Percentiles rank a stretch among this genome's conserved stretches.
Conservation (phyloP, 2,797 vertebrate genomes). For the Mastacembelus armatus region DNA sequence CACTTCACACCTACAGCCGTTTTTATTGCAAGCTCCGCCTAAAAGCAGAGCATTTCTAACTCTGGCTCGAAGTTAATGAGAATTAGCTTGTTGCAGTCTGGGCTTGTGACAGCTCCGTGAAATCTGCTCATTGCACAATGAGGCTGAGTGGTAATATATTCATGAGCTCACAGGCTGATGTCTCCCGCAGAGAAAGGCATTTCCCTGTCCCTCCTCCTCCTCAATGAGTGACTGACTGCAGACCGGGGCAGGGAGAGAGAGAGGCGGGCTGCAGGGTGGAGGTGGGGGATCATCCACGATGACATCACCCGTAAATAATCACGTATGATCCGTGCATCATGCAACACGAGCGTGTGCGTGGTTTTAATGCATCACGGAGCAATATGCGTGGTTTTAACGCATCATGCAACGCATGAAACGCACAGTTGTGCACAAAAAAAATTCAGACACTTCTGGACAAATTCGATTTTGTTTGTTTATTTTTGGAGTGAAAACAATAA, state of each 20-base stretch:
- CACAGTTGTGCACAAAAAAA: too few relatives aligned
- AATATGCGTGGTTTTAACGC: too few relatives aligned
- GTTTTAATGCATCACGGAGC: too few relatives aligned
- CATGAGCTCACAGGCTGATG: conserved; percentile 85
- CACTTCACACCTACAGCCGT: neutral
- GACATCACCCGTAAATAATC: conserved; percentile 58
- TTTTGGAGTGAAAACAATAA: too few relatives aligned
- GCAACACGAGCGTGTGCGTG: too few relatives aligned
- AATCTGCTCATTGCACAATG: conserved; percentile 84
- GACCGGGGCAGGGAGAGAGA: conserved; percentile 60
- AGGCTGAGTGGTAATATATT: conserved; percentile 84
- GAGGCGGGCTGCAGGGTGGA: too few relatives aligned
- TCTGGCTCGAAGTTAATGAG: too few relatives aligned
- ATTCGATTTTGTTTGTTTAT: too few relatives aligned
- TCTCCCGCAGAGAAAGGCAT: conserved; percentile 79
- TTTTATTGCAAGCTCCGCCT: neutral
- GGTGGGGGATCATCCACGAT: conserved; percentile 26
- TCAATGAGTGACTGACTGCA: conserved; percentile 54
- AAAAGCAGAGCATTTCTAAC: too few relatives aligned
- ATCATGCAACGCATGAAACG: too few relatives aligned
- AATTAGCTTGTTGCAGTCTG: conserved; percentile 32
- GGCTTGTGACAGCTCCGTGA: conserved; percentile 58
- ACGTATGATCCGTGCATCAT: conserved; percentile 33
- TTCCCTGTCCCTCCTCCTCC: conserved; percentile 65
- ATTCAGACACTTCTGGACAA: too few relatives aligned